Percentiles rank a stretch among this genome's conserved stretches.
Conservation (phyloP, 2,113 vertebrate species). For the Oryzias javanicus region DNA sequence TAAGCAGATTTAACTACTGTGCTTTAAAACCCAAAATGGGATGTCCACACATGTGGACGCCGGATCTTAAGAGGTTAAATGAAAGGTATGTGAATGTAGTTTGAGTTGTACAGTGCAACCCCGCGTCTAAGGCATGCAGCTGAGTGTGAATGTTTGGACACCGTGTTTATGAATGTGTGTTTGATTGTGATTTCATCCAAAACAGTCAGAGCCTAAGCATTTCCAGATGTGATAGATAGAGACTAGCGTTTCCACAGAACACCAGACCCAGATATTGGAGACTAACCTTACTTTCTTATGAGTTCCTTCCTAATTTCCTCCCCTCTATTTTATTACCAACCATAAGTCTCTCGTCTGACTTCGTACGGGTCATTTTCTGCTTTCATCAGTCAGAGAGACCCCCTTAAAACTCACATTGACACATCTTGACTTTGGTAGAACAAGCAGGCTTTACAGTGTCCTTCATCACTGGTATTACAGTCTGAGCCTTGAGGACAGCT, state of each 20-base stretch:
- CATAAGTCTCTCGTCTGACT: background rate
- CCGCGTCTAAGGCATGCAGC: slow-evolving; percentile 22
- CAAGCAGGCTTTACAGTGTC: slow-evolving; percentile 28
- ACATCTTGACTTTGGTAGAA: slow-evolving; percentile 1
- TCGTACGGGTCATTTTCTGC: background rate
- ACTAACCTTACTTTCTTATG: slow-evolving; percentile 7
- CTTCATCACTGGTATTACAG: slow-evolving; percentile 46
- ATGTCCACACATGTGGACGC: too few relatives aligned
- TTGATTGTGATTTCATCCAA: slow-evolving; percentile 26
- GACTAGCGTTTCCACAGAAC: background rate
- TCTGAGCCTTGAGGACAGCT: slow-evolving; percentile 47
- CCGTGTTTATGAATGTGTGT: slow-evolving; percentile 23
- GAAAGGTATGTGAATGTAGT: too few relatives aligned
- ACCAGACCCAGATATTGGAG: slow-evolving; percentile 31
- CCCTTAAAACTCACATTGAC: slow-evolving; percentile 1
- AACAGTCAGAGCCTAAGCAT: slow-evolving; percentile 31
- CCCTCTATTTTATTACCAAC: background rate
- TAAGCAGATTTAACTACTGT: too few relatives aligned
- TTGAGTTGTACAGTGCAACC: too few relatives aligned
- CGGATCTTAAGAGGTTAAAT: too few relatives aligned
- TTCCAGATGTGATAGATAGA: slow-evolving; percentile 62
- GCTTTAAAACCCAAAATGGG: too few relatives aligned
- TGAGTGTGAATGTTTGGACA: slow-evolving; percentile 5
- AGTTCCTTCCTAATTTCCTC: background rate
- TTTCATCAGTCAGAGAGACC: background rate